Evolutionary conservation across 2,888 invertebrate species (phyloP), one percentile per base, ranked within the genome.

Genomic region (Asteroscopus sphinx): DNA sequence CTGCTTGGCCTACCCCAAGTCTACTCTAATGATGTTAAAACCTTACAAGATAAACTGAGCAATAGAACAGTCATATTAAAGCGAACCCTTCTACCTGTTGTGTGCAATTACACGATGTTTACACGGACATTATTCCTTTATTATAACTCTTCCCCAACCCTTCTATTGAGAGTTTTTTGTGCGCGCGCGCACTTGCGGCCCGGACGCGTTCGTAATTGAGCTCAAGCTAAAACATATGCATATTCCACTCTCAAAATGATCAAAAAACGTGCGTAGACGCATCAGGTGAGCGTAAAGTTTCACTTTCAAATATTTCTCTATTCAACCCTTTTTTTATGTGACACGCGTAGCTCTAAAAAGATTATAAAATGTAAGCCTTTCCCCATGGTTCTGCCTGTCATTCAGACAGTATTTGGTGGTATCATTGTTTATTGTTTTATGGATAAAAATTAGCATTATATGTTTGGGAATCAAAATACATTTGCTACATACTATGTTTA

Each of bases 51-150:
- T 21, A 63, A 68, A 71, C 66, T 57, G 51, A 58, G 64, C 68
- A 73, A n/a, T 71, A 81, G 69, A 83, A 79, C 79, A 58, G 68
- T 68, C 70, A 75, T 73, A 80, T 83, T 76, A 82, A 81, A 74
- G 62, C 55, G 78, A 87, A 86, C 89, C 88, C 88, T 86, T 90
- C 81, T 89, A 91, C 90, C 88, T 91, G 90, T 83, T 81, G 80
- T 79, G 81, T 81, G 82, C 89, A 91, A 92, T 93, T 93, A 93
- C 89, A 89, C 89, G 93, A 92, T 92, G 88, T 90, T 93, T 93
- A 93, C 91, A 93, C 91, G 93, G 86, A 79, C 85, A 88, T 93
- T 90, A 92, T 89, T 83, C 82, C 77, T 86, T 85, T 85, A 85
- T 85, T 85, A 85, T 84, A 90, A 90, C 89, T 83, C 89, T 90